phyloP scores from a whole-genome alignment of 2,888 invertebrate genomes.

The Amphipoea oculea region DNA sequence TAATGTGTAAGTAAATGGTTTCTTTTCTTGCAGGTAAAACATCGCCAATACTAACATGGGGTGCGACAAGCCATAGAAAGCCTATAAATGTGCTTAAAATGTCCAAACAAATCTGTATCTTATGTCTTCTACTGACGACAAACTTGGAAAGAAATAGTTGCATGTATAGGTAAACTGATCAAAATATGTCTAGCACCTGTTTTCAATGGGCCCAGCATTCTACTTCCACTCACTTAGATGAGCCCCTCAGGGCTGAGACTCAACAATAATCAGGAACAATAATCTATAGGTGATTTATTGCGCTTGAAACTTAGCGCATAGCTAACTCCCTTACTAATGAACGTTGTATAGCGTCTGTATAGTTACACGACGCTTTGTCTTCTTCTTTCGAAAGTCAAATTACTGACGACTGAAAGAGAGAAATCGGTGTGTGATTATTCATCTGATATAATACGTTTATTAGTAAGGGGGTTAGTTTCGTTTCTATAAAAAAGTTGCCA shows the following conservation, averaged over 20 bases:
- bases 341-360: too few relatives aligned
- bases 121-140: not conserved
- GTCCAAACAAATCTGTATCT: not conserved
- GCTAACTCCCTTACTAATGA: not conserved
- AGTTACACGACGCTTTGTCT: too few relatives aligned
- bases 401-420: too few relatives aligned
- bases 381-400: too few relatives aligned
- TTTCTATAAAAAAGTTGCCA: not conserved
- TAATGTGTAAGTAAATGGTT: not conserved
- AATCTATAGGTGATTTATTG: not conserved
- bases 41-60: conserved; percentile 16
- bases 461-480: not conserved
- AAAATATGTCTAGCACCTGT: not conserved
- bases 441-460: too few relatives aligned
- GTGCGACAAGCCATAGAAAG: conserved; percentile 18
- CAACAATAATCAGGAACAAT: not conserved
- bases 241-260: not conserved
- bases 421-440: too few relatives aligned
- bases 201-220: not conserved
- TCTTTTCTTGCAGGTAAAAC: conserved; percentile 33
- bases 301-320: not conserved
- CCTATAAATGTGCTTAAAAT: not conserved
- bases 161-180: not conserved
- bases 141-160: not conserved
- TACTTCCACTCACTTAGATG: not conserved